Conservation (phyloP, 1,140 invertebrate genomes). For the Scylla paramamosain region DNA sequence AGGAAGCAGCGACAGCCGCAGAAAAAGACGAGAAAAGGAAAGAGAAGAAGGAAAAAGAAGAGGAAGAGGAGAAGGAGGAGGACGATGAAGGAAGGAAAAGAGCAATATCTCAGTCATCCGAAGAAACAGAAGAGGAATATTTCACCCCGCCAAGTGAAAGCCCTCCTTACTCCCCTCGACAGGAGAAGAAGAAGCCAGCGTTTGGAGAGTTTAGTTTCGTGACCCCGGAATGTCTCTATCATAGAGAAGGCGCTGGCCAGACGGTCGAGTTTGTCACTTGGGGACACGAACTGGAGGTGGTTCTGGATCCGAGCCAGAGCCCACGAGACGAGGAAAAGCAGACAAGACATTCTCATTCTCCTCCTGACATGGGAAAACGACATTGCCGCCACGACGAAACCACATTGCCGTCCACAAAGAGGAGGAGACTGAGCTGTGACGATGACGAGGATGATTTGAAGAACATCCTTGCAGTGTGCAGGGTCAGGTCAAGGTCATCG, state of each 20-base stretch:
- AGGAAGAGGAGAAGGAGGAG: neutral
- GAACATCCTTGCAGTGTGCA: neutral
- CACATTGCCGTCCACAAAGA: neutral
- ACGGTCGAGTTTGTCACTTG: neutral
- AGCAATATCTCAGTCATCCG: neutral
- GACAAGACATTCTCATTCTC: neutral
- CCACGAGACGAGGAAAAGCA: neutral
- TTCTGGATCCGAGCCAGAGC: neutral
- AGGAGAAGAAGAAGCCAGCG: neutral
- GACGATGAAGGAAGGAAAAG: neutral
- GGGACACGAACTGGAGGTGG: neutral
- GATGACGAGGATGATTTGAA: neutral
- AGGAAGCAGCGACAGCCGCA: neutral
- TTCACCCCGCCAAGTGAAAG: neutral
- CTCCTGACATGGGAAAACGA: neutral
- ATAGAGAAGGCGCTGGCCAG: neutral
- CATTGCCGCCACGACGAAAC: neutral
- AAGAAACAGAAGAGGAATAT: conserved; percentile 3
- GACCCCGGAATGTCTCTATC: neutral
- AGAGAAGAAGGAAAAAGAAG: neutral
- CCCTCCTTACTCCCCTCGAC: neutral
- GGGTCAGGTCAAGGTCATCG: neutral
- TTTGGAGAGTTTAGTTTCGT: neutral
- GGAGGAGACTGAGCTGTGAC: neutral
- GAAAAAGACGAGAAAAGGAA: neutral